A percentile compares a stretch with the other conserved stretches of the same genome.
phyloP scores from a whole-genome alignment of 1,140 invertebrate species.

The Megalonaias nervosa region DNA sequence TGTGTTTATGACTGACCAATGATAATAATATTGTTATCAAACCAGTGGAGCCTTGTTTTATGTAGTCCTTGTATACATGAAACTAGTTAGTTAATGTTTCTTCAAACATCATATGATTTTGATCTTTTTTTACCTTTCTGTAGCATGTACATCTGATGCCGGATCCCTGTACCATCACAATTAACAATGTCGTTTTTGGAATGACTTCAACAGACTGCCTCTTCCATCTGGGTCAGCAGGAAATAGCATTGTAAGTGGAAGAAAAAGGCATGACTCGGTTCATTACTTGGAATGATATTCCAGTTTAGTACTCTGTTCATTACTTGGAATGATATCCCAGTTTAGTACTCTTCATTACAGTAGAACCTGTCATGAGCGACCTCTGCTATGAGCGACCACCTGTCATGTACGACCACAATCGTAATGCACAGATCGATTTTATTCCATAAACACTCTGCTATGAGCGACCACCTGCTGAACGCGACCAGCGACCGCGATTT shows the following conservation, averaged over 20 bases:
- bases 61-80: not conserved
- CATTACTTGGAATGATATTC: not conserved
- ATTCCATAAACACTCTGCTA: too few species aligned
- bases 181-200: slow-evolving; percentile 84
- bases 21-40: too few species aligned
- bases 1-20: too few species aligned
- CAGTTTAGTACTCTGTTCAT: too few species aligned
- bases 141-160: slow-evolving; percentile 72
- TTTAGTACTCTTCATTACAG: too few species aligned
- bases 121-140: slow-evolving; percentile 12
- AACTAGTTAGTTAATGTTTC: not conserved
- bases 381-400: too few species aligned
- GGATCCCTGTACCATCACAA: slow-evolving; percentile 85
- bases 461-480: too few species aligned
- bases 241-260: slow-evolving; percentile 80
- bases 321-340: not conserved
- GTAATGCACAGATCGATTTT: too few species aligned
- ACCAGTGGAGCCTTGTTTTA: too few species aligned
- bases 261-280: not conserved
- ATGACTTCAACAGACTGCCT: slow-evolving; percentile 87
- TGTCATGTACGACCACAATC: too few species aligned
- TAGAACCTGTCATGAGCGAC: too few species aligned
- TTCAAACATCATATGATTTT: not conserved
- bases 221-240: slow-evolving; percentile 84
- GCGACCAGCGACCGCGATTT: too few species aligned